Evolutionary conservation across 2,113 vertebrate genomes (phyloP).

Genomic region (Falco punctatus): DNA sequence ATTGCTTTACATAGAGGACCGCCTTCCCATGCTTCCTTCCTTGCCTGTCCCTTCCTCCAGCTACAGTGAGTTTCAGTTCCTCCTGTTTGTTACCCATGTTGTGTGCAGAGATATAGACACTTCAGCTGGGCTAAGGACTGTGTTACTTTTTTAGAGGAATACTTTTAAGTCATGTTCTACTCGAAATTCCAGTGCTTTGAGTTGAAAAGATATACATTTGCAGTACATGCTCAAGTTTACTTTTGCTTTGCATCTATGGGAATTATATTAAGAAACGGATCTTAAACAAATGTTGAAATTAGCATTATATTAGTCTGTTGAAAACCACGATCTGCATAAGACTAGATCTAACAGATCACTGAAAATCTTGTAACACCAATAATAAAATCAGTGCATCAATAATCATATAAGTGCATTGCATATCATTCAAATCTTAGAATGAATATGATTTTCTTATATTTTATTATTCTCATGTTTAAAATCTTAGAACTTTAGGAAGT

Average conservation of each 20-base stretch:
- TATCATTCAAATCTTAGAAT: background rate
- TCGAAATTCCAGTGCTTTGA: background rate
- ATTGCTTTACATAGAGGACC: background rate
- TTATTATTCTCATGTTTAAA: background rate
- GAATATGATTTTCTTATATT: background rate
- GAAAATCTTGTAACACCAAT: background rate
- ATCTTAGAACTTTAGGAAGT: background rate
- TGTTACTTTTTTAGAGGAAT: background rate
- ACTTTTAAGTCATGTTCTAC: background rate
- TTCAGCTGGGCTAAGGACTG: background rate
- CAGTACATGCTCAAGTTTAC: background rate
- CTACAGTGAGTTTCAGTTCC: background rate
- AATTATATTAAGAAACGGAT: background rate
- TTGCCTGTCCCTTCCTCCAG: background rate
- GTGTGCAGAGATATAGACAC: background rate
- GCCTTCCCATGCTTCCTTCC: background rate
- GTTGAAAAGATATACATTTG: background rate
- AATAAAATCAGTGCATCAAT: background rate
- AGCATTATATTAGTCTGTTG: background rate
- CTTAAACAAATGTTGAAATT: background rate
- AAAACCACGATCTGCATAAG: background rate
- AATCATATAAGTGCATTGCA: background rate
- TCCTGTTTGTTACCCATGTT: background rate
- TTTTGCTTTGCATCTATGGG: background rate
- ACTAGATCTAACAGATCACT: background rate